Evolutionary conservation across 2,888 invertebrate species (phyloP), one percentile per base, ranked within the genome.

Genomic region (Hemaris fuciformis): DNA sequence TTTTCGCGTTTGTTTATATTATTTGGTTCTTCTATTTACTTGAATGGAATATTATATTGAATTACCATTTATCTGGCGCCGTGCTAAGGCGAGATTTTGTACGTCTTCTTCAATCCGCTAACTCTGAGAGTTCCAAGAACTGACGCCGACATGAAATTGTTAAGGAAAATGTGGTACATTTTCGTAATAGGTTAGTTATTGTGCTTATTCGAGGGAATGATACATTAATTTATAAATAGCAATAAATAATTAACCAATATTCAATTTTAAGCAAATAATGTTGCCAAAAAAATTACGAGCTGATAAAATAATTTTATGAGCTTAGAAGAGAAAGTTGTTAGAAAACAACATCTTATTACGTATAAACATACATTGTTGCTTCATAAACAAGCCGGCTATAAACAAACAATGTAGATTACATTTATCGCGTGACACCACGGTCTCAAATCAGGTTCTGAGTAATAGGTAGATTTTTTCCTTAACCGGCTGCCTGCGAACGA

Each of bases 391-490:
- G 20, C 43, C 18, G 10, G 20, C 43, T 20, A 22, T 20, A 43
- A 43, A 43, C 20, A 43, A 43, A 43, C 3, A 20, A n/a, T n/a
- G n/a, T n/a, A n/a, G n/a, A n/a, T n/a, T n/a, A n/a, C n/a, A n/a
- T n/a, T 38, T 13, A 38, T 10, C n/a, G 13, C 3, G 4, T 4
- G 38, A 38, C 38, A 38, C 4, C 38, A n/a, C 38, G 38, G 38
- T 38, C 38, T 38, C 38, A 5, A 27, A n/a, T 38, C n/a, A 38
- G n/a, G n/a, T n/a, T 13, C 38, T 38, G 5, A 38, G n/a, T n/a
- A n/a, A 38, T 38, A 43, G 18, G 8, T 3, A 48, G 25, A 22
- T 48, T n/a, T 34, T 59, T 48, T 60, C 59, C 59, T 23, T 38
- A 48, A 38, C 23, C 15, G 25, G 38, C 23, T 7, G 25, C 10